Evolutionary conservation across 1,140 invertebrate genomes (phyloP), one percentile per base, ranked within the genome.

Genomic region (Leptinotarsa lineolata): DNA sequence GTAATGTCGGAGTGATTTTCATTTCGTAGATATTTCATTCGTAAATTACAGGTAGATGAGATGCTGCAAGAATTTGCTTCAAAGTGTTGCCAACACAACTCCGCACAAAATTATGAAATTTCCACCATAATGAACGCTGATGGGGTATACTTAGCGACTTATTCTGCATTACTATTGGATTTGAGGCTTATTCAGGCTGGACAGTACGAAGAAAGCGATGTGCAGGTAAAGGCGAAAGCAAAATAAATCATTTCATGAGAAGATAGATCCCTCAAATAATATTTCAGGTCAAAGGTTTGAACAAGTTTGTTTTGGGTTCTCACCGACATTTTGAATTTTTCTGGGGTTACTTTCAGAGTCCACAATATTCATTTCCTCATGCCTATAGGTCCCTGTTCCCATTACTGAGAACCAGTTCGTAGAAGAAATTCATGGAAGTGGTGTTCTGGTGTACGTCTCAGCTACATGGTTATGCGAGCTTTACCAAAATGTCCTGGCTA

Each of bases 61-160:
- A 92, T 93, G 2, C 86, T 97, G 77, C 95, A 97, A 84, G 92
- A 94, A 80, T 97, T 97, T 83, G 92, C 95, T 1, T 97, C 95
- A 1, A 91, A 93, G 73, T 96, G 96, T 81, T 97, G 95, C 85
- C 90, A 96, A 87, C 93, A 95, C 90, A 90, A 90, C 81, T 86
- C 86, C 68, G 86, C 86, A 63, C 84, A 89, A 85, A 86, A 88
- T 72, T 87, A 89, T 73, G 86, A 86, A 60, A 87, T 86, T 4
- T 85, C 91, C 3, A 94, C 93, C 22, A 95, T 97, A 61, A 93
- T 97, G 86, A 98, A 98, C 85, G 95, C 95, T 21, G 96, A 98
- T 87, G 95, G 95, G 65, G 94, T 98, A 65, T 98, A 98, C 84
- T 86, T 97, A 68, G 93, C 95, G 1, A 95, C 94, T 1, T 96